phyloP scores from a whole-genome alignment of 1,140 invertebrate genomes.

The Heliothis subflexa region DNA sequence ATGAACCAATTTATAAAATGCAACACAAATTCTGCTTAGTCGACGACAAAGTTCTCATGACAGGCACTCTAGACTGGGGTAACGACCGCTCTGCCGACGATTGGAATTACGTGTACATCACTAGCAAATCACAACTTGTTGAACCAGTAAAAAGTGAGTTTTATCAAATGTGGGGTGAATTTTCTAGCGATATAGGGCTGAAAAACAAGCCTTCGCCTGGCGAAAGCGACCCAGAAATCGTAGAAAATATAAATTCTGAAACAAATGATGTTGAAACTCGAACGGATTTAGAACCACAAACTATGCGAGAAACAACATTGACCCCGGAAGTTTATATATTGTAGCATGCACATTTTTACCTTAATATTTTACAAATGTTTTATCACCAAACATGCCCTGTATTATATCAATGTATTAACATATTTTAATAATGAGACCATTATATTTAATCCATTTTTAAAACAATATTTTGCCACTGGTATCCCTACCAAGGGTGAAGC shows the following conservation, averaged over 20 bases:
- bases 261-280: conserved; percentile 4
- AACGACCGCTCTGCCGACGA: conserved; percentile 79
- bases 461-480: conserved; percentile 43
- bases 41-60: conserved; percentile 79
- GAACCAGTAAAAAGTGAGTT: conserved; percentile 76
- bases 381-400: conserved; percentile 64
- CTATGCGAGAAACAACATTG: conserved; percentile 46
- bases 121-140: conserved; percentile 74
- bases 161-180: conserved; percentile 73
- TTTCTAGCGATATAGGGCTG: conserved; percentile 57
- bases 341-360: conserved; percentile 39
- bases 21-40: conserved; percentile 82
- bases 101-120: conserved; percentile 83
- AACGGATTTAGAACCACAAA: neutral
- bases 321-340: conserved; percentile 58
- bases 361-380: conserved; percentile 64
- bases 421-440: conserved; percentile 60
- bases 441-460: conserved; percentile 35
- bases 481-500: conserved; percentile 44
- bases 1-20: conserved; percentile 69
- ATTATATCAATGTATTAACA: conserved; percentile 54
- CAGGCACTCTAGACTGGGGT: conserved; percentile 82
- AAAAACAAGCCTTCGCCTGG: neutral
- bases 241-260: neutral
- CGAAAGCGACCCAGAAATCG: conserved; percentile 6